A percentile compares a stretch with the other conserved stretches of the same genome.
Evolutionary conservation across 2,113 vertebrate genomes (phyloP).

Genomic region (Pagrus major): DNA sequence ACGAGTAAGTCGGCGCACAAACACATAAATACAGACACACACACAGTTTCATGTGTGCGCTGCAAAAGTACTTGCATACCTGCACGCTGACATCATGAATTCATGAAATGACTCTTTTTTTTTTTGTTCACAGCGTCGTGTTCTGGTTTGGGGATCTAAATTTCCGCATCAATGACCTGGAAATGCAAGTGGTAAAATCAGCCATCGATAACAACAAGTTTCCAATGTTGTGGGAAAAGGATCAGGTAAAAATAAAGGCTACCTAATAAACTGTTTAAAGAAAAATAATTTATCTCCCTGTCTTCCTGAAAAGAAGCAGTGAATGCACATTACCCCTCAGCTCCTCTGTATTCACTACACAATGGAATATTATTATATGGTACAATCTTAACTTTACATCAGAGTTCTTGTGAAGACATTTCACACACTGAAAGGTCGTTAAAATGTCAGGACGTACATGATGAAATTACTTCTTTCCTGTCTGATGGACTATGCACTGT

Average conservation of each 20-base stretch:
- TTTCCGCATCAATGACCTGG: constrained; percentile 95
- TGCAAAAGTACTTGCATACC: neutral
- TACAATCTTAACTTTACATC: neutral
- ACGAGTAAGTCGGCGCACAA: constrained; percentile 87
- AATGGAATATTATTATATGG: neutral
- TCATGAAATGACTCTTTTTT: neutral
- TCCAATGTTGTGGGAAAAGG: constrained; percentile 93
- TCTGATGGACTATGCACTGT: constrained; percentile 1
- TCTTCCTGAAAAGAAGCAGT: neutral
- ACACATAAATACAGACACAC: neutral
- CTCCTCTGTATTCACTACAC: neutral
- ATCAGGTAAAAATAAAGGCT: constrained; percentile 87
- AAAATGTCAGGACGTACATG: neutral
- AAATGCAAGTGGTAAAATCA: constrained; percentile 94
- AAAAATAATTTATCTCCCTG: neutral
- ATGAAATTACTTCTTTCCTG: neutral
- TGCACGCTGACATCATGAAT: neutral
- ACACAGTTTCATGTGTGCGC: neutral
- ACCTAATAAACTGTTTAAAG: neutral
- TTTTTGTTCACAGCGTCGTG: constrained; percentile 90
- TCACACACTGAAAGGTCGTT: neutral
- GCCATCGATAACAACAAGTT: constrained; percentile 93
- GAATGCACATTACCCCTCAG: neutral
- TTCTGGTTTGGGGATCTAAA: constrained; percentile 99
- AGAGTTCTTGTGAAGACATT: constrained; percentile 4